Evolutionary conservation across 2,888 invertebrate genomes (phyloP).

Genomic region (Pinctada fucata): DNA sequence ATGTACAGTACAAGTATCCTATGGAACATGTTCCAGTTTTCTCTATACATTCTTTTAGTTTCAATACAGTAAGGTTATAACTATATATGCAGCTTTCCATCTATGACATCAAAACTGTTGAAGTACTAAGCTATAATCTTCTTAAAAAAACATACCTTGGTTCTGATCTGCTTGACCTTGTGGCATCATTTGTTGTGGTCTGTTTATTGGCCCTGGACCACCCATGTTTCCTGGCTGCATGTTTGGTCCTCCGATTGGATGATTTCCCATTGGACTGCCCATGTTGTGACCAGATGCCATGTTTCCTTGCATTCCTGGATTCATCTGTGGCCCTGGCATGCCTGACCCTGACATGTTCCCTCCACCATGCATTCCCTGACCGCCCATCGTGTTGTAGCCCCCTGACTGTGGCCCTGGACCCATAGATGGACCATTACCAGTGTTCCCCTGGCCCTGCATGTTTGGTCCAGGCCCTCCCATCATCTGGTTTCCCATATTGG

Average conservation of each 20-base stretch:
- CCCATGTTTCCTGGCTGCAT: slow-evolving; percentile 35
- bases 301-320: not conserved
- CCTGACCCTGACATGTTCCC: slow-evolving; percentile 30
- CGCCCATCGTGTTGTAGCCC: slow-evolving; percentile 34
- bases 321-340: not conserved
- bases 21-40: too few relatives aligned
- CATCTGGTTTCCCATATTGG: slow-evolving; percentile 37
- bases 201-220: slow-evolving; percentile 33
- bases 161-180: slow-evolving; percentile 9
- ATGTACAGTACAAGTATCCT: too few relatives aligned
- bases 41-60: too few relatives aligned
- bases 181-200: slow-evolving; percentile 14
- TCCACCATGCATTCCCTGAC: slow-evolving; percentile 43
- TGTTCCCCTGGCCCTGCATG: slow-evolving; percentile 18
- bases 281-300: slow-evolving; percentile 20
- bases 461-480: slow-evolving; percentile 44
- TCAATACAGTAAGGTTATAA: too few relatives aligned
- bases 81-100: too few relatives aligned
- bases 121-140: too few relatives aligned
- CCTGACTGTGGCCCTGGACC: slow-evolving; percentile 30
- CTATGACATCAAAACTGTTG: too few relatives aligned
- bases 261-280: slow-evolving; percentile 39
- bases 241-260: slow-evolving; percentile 41
- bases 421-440: not conserved
- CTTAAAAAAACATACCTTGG: not conserved